Conservation (phyloP, 2,888 invertebrate species). For the Scaptomyza flava region DNA sequence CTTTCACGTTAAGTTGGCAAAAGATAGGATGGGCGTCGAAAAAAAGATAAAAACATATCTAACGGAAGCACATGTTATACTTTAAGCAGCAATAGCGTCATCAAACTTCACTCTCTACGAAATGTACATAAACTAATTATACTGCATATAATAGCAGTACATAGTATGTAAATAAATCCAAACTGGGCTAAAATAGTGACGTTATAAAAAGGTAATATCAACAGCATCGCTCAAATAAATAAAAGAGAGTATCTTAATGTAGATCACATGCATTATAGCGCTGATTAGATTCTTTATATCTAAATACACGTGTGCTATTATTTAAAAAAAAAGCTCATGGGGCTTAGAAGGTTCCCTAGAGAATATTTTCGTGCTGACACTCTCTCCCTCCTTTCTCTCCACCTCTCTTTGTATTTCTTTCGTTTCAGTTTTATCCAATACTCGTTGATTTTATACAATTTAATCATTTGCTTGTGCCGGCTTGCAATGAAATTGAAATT, state of each 20-base stretch:
- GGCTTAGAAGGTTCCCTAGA: background rate
- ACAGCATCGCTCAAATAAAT: background rate
- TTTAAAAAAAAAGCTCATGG: background rate
- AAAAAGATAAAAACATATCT: slow-evolving; percentile 9
- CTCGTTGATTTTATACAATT: slow-evolving; percentile 16
- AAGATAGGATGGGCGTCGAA: slow-evolving; percentile 1
- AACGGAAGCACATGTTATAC: slow-evolving; percentile 44
- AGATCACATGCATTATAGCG: background rate
- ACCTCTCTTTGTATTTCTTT: background rate
- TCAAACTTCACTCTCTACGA: slow-evolving; percentile 4
- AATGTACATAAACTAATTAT: slow-evolving; percentile 19
- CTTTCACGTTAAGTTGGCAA: background rate
- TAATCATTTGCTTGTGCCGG: slow-evolving; percentile 30
- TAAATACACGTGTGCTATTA: background rate
- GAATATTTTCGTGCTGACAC: too few relatives aligned
- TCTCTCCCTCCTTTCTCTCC: background rate
- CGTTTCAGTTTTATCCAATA: slow-evolving; percentile 15
- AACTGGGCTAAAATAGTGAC: background rate
- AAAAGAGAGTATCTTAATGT: background rate
- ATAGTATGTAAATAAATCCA: too few relatives aligned
- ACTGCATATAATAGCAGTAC: background rate
- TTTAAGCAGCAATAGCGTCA: slow-evolving; percentile 22
- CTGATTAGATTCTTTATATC: slow-evolving; percentile 1
- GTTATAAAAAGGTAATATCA: background rate
- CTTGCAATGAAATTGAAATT: slow-evolving; percentile 52